A percentile compares a stretch with the other conserved stretches of the same genome.
These are phyloP conservation scores for Antedon mediterranea DNA, from an alignment of 53 echinoderm and acorn worm species.

Conservation along the genomic window DNA sequence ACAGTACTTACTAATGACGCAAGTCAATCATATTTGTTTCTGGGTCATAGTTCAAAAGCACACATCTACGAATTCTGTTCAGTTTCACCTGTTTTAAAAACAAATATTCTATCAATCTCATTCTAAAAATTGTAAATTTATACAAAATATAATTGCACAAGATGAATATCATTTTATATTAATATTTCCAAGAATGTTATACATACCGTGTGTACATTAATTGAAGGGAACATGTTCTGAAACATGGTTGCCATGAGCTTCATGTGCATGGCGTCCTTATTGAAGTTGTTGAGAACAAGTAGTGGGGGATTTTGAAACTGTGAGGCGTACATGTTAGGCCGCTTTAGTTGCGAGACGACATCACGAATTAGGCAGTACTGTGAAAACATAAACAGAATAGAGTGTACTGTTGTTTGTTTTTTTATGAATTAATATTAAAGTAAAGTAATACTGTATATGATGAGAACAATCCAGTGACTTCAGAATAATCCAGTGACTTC, in stretches of 20 bases:
- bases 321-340: conserved; percentile 74
- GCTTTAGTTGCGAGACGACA: conserved; percentile 54
- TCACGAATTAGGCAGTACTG: conserved; percentile 72
- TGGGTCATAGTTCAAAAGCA: conserved; percentile 71
- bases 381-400: too few species aligned
- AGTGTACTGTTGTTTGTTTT: too few species aligned
- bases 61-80: conserved; percentile 78
- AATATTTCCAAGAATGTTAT: not conserved
- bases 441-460: too few species aligned
- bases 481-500: too few species aligned
- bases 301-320: conserved; percentile 86
- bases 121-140: not conserved
- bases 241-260: conserved; percentile 80
- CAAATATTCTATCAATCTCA: not conserved
- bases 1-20: conserved; percentile 82
- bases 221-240: conserved; percentile 97
- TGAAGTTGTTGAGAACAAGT: conserved; percentile 87
- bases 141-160: not conserved
- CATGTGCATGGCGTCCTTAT: conserved; percentile 51
- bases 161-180: not conserved
- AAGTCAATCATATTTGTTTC: conserved; percentile 74
- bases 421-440: too few species aligned
- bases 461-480: too few species aligned
- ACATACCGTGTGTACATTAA: conserved; percentile 81
- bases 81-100: conserved; percentile 39